Evolutionary conservation across 2,113 vertebrate genomes (phyloP), one percentile per base, ranked within the genome.

Genomic region (Smithornis capensis): DNA sequence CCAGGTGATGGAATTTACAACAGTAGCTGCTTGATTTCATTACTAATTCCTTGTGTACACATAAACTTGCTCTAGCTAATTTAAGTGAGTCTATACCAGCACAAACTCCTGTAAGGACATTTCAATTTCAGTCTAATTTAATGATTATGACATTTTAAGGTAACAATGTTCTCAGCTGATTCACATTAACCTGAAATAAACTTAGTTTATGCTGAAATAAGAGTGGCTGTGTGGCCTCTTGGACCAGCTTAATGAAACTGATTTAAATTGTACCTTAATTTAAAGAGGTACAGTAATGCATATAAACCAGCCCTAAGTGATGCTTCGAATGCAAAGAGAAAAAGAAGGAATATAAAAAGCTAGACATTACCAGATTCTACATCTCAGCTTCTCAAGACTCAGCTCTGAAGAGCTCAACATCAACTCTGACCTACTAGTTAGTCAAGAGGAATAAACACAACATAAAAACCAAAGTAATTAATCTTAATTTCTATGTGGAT

Each of bases 261-360:
- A 94, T 94, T 89, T 55, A 92, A 96, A 94, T 90, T 92, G 87
- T 35, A 77, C 38, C 63, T 89, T 87, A 27, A 97, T 91, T 96
- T 95, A 77, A 92, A 74, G 55, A 70, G 71, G 42, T 44, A 83
- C 35, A 55, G 82, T 40, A 90, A 83, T 70, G 78, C 84, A 94
- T 94, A 85, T 55, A 85, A 95, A 95, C 63, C 70, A 91, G 85
- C 38, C 53, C 68, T 93, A 44, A 83, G 64, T 37, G 56, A 52
- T 52, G 50, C n/a, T 77, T 22, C n/a, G 88, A 92, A 95, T 83
- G 59, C 40, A 86, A 85, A 94, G 52, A 78, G 73, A 60, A 77
- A 44, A 52, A 44, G 60, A 77, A 85, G 12, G 5, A 73, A 57
- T 76, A 49, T 17, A 29, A 59, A 55, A 67, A 87, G 24, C 40